Base-by-base conservation (phyloP, 2,113 vertebrate genomes). In the Nycticebus coucang region DNA sequence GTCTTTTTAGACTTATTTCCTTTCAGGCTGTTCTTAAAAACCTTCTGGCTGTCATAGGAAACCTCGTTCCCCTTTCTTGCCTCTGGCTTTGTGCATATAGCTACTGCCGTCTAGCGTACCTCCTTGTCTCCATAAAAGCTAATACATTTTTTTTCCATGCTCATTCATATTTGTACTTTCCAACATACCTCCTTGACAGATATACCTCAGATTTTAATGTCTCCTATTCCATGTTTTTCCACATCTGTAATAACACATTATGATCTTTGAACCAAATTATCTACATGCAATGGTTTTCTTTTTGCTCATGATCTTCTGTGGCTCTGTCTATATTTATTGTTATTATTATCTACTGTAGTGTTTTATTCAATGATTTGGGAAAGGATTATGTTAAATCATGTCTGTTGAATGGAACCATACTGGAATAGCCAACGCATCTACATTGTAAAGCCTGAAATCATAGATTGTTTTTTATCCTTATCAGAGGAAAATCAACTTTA, bases 71-170 rank as follows among this genome's bases (percentile, higher is more conserved):
- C 3, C 1, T 33, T 87, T 59, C 50, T 79, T 87, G 81, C 92
- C 92, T 94, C 69, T 81, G 82, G 94, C 81, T 91, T 71, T 77
- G 22, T 33, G 45, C 22, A 84, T n/a, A 19, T 74, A 50, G 50
- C 62, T 62, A 45, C 12, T 80, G 83, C 71, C 21, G 4, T 28
- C 33, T 57, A 64, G 24, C 75, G 30, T 87, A 64, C 59, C 57
- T 64, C 9, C 50, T 88, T 84, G 26, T 15, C 33, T 87, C 19
- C 3, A 21, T 22, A 35, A 62, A 87, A 86, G 19, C 7, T 66
- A 69, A 69, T 8, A 35, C 1, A 53, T 80, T 84, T 85, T 62
- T 62, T 77, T 37, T 17, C 18, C 17, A 33, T 68, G 17, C 8
- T 37, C 53, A 18, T 53, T 57, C 28, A 69, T 26, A 79, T 57